Evolutionary conservation across 2,888 invertebrate species (phyloP).

Genomic region (Brachyopa scutellaris): DNA sequence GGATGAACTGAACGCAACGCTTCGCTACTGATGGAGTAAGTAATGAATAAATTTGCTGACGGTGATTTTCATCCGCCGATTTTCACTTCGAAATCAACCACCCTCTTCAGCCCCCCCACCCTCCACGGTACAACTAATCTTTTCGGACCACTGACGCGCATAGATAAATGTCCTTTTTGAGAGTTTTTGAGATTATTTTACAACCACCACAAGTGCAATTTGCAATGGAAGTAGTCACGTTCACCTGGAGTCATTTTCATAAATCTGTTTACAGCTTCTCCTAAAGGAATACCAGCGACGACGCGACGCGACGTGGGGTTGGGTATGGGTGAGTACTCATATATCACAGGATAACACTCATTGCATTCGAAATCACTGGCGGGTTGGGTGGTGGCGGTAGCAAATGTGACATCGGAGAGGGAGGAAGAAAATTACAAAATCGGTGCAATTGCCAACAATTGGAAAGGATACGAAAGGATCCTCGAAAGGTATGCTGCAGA

Average conservation of each 20-base stretch:
- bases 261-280: slow-evolving; percentile 69
- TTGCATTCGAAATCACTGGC: slow-evolving; percentile 66
- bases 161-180: slow-evolving; percentile 64
- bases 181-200: slow-evolving; percentile 65
- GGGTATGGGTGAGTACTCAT: slow-evolving; percentile 52
- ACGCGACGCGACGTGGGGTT: background rate
- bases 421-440: slow-evolving; percentile 66
- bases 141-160: slow-evolving; percentile 64
- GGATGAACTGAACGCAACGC: slow-evolving; percentile 36
- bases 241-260: slow-evolving; percentile 67
- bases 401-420: slow-evolving; percentile 38
- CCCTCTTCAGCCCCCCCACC: no score
- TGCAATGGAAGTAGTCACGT: slow-evolving; percentile 66
- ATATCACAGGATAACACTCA: slow-evolving; percentile 71
- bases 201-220: slow-evolving; percentile 68
- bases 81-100: no score
- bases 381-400: background rate
- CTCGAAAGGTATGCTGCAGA: slow-evolving; percentile 18
- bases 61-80: slow-evolving; percentile 34
- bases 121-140: slow-evolving; percentile 69
- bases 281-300: slow-evolving; percentile 21
- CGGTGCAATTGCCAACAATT: slow-evolving; percentile 60
- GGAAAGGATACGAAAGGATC: no score
- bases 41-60: slow-evolving; percentile 71
- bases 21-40: slow-evolving; percentile 56